phyloP scores from a whole-genome alignment of 2,888 invertebrate species.

The Drosophila histrio region DNA sequence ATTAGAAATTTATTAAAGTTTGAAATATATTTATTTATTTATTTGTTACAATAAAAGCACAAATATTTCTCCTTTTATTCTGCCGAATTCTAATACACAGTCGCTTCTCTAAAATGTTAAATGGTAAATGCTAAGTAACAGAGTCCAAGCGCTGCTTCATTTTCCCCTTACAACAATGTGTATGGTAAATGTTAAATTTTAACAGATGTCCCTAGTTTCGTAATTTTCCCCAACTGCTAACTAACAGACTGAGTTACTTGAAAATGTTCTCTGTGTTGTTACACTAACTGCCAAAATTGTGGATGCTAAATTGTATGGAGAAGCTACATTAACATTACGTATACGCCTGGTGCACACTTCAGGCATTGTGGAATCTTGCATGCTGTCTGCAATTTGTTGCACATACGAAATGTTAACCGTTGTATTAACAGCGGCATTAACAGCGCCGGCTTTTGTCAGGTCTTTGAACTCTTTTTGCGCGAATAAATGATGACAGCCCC shows the following conservation, averaged over 20 bases:
- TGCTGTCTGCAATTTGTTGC: neutral
- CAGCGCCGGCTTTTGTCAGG: conserved; percentile 50
- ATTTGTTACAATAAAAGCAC: too few species aligned
- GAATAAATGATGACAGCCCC: neutral
- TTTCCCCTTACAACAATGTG: neutral
- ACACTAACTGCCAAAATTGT: neutral
- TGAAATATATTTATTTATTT: too few species aligned
- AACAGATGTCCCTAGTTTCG: neutral
- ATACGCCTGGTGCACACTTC: neutral
- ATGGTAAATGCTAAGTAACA: neutral
- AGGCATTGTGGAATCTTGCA: neutral
- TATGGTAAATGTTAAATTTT: neutral
- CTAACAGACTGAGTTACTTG: neutral
- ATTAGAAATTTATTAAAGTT: neutral
- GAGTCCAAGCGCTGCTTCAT: neutral
- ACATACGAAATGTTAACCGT: neutral
- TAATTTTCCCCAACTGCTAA: neutral
- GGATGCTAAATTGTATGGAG: neutral
- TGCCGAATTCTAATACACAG: too few species aligned
- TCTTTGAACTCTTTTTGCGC: conserved; percentile 47
- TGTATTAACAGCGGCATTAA: conserved; percentile 6
- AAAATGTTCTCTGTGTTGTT: neutral
- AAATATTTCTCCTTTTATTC: too few species aligned
- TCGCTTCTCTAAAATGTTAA: too few species aligned
- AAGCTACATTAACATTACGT: neutral